Base-by-base conservation (phyloP, 2,888 invertebrate genomes). In the Chymomyza amoena region DNA sequence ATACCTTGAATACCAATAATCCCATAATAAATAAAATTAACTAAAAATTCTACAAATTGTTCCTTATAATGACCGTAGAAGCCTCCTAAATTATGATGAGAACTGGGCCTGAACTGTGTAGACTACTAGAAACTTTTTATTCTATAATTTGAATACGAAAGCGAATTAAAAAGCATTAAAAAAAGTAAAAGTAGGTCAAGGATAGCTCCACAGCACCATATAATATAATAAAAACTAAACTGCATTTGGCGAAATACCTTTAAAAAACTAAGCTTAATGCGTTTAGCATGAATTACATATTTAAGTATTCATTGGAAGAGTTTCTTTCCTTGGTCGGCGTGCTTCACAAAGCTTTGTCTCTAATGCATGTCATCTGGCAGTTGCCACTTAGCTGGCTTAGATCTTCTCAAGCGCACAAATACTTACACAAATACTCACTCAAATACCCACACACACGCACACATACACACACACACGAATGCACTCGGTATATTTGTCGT, bases 401-500 rank as follows among this genome's bases (percentile, higher is more conserved):
- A 13, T 13, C 39, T 13, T 13, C 39, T 45, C 39, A 45, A 54
- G 45, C 52, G 61, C 68, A 72, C 25, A 73, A 61, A 57, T 13
- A 45, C 45, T 52, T 18, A 50, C 51, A 64, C 36, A 52, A 52
- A 25, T 25, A 25, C 25, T 4, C 25, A 25, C 25, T n/a, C n/a
- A n/a, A n/a, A 39, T n/a, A 50, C 64, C 45, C 15, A 61, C 32
- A 56, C 61, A 56, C 32, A 25, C 52, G 51, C 39, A 57, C 39
- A 60, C 32, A 39, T n/a, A 50, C 64, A 52, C 15, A 61, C 32
- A 56, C 61, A 50, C 32, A 20, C 20, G 51, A 56, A 32, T 51
- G 54, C 15, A 7, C 64, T 64, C 45, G 39, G 39, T 39, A 57
- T 64, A 52, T 32, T 74, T 64, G 70, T 60, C 64, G 15, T 64